These are phyloP conservation scores for Rhaphigaster nebulosa DNA, from an alignment of 2,888 invertebrate genomes.

Conservation along the genomic window DNA sequence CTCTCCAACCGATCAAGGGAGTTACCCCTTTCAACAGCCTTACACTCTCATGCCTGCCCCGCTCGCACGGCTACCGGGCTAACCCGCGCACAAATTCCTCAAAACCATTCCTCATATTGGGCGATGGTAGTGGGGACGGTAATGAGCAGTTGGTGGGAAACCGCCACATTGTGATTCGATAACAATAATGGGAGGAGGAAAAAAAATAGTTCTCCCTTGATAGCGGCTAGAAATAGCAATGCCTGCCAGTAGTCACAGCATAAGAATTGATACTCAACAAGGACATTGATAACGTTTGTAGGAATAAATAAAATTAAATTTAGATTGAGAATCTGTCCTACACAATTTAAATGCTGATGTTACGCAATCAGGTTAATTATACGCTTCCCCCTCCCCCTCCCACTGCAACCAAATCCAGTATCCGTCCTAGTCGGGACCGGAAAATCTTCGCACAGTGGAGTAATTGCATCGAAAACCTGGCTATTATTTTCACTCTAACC, in stretches of 20 bases:
- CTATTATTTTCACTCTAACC: no score
- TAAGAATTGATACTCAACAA: not conserved
- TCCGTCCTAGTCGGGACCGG: no score
- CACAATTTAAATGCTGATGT: no score
- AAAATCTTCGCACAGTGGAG: no score
- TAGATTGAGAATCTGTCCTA: no score
- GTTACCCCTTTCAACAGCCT: conserved; percentile 61
- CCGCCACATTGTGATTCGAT: not conserved
- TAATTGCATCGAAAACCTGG: no score
- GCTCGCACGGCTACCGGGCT: conserved; percentile 11
- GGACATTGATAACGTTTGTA: no score
- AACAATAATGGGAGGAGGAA: not conserved
- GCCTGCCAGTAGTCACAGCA: not conserved
- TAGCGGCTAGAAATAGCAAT: not conserved
- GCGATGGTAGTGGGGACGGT: not conserved
- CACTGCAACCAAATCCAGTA: no score
- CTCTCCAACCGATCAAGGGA: conserved; percentile 61
- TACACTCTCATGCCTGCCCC: conserved; percentile 50
- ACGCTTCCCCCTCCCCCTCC: no score
- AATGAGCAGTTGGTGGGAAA: not conserved
- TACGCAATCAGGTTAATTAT: no score
- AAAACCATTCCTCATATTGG: not conserved
- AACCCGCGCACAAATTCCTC: not conserved
- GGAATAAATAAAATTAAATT: no score
- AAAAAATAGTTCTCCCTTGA: not conserved